A percentile compares a stretch with the other conserved stretches of the same genome.
These are phyloP conservation scores for Halcyon badia DNA, from an alignment of 2,797 vertebrate genomes.

Conservation along the genomic window DNA sequence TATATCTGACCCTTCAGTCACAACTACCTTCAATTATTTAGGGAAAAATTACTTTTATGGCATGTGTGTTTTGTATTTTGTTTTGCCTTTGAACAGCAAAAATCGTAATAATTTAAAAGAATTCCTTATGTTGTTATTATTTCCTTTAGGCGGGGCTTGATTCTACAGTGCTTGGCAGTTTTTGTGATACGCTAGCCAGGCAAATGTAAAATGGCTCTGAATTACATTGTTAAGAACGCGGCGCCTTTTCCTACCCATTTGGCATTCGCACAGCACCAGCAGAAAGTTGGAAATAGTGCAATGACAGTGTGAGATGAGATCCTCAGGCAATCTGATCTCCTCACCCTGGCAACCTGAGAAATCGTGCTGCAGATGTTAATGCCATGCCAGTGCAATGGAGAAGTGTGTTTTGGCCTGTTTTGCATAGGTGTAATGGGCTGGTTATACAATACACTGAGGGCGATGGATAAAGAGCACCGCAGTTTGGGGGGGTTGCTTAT, in stretches of 20 bases:
- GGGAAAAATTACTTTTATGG: neutral
- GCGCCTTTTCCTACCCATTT: neutral
- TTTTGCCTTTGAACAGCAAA: neutral
- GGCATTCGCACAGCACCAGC: rapidly evolving
- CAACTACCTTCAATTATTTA: neutral
- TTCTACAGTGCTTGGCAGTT: neutral
- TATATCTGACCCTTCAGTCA: neutral
- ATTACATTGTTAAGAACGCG: neutral
- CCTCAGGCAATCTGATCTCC: neutral
- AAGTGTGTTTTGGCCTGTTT: neutral
- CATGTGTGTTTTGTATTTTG: neutral
- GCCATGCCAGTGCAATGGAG: rapidly evolving
- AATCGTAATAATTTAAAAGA: neutral
- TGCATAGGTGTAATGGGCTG: neutral
- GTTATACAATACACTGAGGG: neutral
- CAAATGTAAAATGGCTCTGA: neutral
- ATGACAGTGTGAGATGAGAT: neutral
- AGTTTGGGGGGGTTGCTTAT: neutral
- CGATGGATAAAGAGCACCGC: neutral
- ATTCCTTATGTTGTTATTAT: neutral
- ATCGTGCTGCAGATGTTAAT: neutral
- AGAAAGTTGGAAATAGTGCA: neutral
- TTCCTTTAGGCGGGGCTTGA: neutral
- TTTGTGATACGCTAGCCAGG: neutral
- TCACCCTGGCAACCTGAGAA: neutral